These are phyloP conservation scores for Zootoca vivipara DNA, from an alignment of 2,113 vertebrate genomes.

Conservation along the genomic window DNA sequence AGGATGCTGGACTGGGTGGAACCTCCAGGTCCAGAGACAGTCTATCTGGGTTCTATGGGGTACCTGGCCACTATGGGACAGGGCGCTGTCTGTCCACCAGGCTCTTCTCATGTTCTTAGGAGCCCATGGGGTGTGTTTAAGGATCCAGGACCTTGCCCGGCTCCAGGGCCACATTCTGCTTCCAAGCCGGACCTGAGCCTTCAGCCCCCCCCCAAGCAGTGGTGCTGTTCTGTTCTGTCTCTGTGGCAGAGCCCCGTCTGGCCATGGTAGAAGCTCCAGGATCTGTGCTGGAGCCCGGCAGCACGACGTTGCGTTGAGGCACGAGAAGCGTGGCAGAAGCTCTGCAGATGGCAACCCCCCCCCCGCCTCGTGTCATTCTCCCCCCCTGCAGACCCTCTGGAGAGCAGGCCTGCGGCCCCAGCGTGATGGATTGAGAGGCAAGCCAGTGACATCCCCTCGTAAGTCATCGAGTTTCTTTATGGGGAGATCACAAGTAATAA, in stretches of 20 bases:
- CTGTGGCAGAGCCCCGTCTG: too few relatives aligned
- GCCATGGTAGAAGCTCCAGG: not conserved
- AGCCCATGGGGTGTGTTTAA: not conserved
- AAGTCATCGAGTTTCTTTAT: constrained; percentile 46
- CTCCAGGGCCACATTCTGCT: not conserved
- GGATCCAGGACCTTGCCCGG: not conserved
- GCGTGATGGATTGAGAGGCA: constrained; percentile 47
- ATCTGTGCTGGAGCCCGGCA: constrained; percentile 40
- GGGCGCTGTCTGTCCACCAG: too few relatives aligned
- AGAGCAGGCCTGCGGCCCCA: not conserved
- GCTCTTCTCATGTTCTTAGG: not conserved
- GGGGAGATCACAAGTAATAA: constrained; percentile 63
- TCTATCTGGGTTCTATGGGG: too few relatives aligned
- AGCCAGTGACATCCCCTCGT: not conserved
- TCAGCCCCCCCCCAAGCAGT: not conserved
- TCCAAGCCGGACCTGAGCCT: not conserved
- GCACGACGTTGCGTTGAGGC: constrained; percentile 14
- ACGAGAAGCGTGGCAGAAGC: constrained; percentile 53
- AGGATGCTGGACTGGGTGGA: too few relatives aligned
- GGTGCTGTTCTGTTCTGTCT: not conserved
- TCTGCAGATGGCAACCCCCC: not conserved
- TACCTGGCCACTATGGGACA: too few relatives aligned
- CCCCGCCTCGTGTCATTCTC: not conserved
- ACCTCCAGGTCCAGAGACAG: too few relatives aligned
- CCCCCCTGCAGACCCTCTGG: constrained; percentile 4